Evolutionary conservation across 2,888 invertebrate species (phyloP), one percentile per base, ranked within the genome.

Genomic region (Epiperipatus broadwayi): DNA sequence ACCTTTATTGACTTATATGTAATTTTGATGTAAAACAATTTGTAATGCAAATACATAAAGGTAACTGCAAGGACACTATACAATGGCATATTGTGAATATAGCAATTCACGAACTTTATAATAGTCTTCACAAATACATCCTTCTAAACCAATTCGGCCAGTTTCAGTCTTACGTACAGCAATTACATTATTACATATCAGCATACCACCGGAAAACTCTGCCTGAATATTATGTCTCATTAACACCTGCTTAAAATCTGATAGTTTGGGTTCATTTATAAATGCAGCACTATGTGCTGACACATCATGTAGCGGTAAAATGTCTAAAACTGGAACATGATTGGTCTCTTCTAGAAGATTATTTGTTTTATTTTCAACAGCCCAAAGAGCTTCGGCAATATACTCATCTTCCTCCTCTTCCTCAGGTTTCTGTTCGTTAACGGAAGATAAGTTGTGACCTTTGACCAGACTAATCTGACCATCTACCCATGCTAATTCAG

Each of bases 401-500:
- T 25, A 15, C 4, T 35, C 16, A 12, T n/a, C n/a, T n/a, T n/a
- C n/a, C n/a, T n/a, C n/a, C 40, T 50, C 49, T 19, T 51, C 47
- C 32, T 46, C 46, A 29, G 48, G 43, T 7, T 20, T 21, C 12
- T 20, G 34, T 12, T 33, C 34, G 7, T 21, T 20, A 14, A 20
- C 18, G 21, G 21, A 33, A 5, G 18, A 20, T 16, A 20, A 20
- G 18, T 21, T 20, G 12, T 33, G 34, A 7, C 18, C 34, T 21
- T 20, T 10, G 7, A 21, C 34, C 45, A 50, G 48, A 15, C 49
- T 68, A 41, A 83, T 71, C 48, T 72, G 66, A 0, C 81, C 85
- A 55, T 84, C 77, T 8, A 97, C 67, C 93, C 93, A 97, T 1
- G 93, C 84, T n/a, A 97, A 71, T 59, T 95, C 93, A 0, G 83